Conservation (phyloP, 1,140 invertebrate genomes). For the fruit fly (Drosophila melanogaster) region Release_6_plus_ISO1_MT NC_004354.4:15260001-15260500, state of each 20-base stretch:
- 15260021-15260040: conserved; percentile 61
- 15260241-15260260: conserved; percentile 4
- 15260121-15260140: too few species aligned
- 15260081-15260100: too few species aligned
- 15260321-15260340: too few species aligned
- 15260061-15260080: neutral
- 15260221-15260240: too few species aligned
- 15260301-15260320: conserved; percentile 40
- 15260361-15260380: neutral
- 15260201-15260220: too few species aligned
- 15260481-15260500: neutral
- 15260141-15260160: too few species aligned
- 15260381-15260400: conserved; percentile 20
- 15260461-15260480: conserved; percentile 1
- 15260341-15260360: neutral
- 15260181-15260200: too few species aligned
- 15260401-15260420: conserved; percentile 15
- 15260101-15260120: too few species aligned
- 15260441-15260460: conserved; percentile 15
- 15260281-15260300: conserved; percentile 46
- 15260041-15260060: conserved; percentile 32
- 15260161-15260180: too few species aligned
- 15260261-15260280: conserved; percentile 61
- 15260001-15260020: conserved; percentile 50
- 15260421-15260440: conserved; percentile 5